Conservation (phyloP, 2,113 vertebrate species). For the Daboia siamensis region DNA sequence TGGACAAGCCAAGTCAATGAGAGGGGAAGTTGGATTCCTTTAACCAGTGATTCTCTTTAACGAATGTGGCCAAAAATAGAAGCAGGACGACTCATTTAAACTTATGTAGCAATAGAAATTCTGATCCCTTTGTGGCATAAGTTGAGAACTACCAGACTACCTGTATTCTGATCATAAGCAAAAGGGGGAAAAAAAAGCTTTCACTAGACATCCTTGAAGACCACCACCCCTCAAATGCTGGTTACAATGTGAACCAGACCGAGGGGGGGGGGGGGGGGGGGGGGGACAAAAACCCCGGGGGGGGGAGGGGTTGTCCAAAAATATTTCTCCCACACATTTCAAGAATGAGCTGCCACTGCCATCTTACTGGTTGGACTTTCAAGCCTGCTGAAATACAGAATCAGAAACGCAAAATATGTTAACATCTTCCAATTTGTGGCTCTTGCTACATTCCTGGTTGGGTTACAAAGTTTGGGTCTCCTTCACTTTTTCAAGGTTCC, state of each 20-base stretch:
- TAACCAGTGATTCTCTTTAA: too few species aligned
- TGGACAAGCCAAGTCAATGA: too few species aligned
- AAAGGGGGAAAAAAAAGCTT: neutral
- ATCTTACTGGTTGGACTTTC: neutral
- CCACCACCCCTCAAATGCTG: neutral
- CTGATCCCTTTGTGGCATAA: too few species aligned
- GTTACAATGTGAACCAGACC: neutral
- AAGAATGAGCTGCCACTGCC: neutral
- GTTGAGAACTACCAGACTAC: too few species aligned
- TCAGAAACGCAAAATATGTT: neutral
- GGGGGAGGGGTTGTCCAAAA: too few species aligned
- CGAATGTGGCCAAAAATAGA: too few species aligned
- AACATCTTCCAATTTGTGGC: neutral
- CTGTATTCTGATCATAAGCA: neutral
- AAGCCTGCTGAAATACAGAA: neutral
- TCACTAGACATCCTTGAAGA: neutral
- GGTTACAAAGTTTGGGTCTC: neutral
- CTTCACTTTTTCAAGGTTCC: neutral
- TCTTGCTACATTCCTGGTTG: neutral
- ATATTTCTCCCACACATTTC: neutral
- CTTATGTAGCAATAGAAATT: too few species aligned
- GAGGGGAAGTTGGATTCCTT: too few species aligned
- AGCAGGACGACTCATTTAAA: too few species aligned
- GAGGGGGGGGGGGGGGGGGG: too few species aligned
- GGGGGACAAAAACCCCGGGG: too few species aligned